Evolutionary conservation across 2,113 vertebrate species (phyloP).

Genomic region (Oncorhynchus masou): DNA sequence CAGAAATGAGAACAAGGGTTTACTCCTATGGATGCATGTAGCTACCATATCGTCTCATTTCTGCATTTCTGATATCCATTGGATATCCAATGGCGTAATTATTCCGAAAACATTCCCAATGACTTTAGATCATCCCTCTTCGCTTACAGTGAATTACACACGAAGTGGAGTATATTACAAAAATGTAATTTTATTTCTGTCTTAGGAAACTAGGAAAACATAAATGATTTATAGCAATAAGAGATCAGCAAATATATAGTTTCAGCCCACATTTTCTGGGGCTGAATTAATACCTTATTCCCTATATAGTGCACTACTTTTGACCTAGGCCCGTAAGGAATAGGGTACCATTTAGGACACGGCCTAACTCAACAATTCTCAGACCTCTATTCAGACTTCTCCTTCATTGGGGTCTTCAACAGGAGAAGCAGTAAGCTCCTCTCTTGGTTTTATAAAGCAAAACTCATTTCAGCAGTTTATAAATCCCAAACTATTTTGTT

Average conservation of each 20-base stretch:
- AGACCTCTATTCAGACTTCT: conserved; percentile 9
- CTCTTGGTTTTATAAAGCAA: conserved; percentile 67
- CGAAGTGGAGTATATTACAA: not conserved
- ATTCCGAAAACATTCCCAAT: conserved; percentile 42
- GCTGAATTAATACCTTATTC: conserved; percentile 3
- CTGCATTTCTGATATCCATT: too few relatives aligned
- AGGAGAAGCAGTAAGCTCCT: conserved; percentile 74
- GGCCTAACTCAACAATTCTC: not conserved
- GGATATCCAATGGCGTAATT: conserved; percentile 23
- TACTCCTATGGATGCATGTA: too few relatives aligned
- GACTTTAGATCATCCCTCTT: conserved; percentile 19
- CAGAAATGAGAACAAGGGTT: conserved; percentile 33
- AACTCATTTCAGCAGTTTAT: not conserved
- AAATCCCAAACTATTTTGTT: too few relatives aligned
- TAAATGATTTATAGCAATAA: conserved; percentile 21
- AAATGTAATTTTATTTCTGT: not conserved
- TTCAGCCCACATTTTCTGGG: not conserved
- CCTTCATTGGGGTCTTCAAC: conserved; percentile 15
- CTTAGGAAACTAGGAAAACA: conserved; percentile 11
- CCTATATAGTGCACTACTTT: not conserved
- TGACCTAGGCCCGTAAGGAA: not conserved
- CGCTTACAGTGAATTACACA: conserved; percentile 12
- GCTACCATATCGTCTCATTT: too few relatives aligned
- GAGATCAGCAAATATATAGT: not conserved
- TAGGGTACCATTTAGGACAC: too few relatives aligned